Conservation (phyloP, 2,113 vertebrate genomes). For the Pseudorectes ferrugineus region DNA sequence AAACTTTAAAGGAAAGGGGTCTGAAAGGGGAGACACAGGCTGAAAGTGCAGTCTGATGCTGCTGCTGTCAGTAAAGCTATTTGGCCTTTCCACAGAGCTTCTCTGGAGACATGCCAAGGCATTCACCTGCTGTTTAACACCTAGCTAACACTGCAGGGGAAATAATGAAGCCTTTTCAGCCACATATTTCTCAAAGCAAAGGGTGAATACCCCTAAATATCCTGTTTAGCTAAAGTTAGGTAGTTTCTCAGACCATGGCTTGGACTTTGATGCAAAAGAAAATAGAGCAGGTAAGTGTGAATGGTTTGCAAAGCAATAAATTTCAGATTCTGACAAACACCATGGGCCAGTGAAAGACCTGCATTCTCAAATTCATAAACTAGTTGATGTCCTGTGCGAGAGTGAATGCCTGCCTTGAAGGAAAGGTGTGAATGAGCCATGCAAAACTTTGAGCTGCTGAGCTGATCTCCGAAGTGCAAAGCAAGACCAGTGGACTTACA, state of each 20-base stretch:
- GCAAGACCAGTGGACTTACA: fast-evolving
- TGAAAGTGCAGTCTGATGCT: not conserved
- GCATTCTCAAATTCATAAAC: not conserved
- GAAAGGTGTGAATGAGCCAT: not conserved
- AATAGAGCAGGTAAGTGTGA: not conserved
- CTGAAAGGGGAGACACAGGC: fast-evolving
- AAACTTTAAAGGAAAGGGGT: not conserved
- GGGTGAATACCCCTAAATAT: not conserved
- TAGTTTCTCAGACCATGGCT: not conserved
- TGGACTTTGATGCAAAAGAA: not conserved
- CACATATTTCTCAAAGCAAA: not conserved
- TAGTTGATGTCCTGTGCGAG: not conserved
- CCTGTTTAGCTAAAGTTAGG: not conserved
- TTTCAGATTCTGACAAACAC: not conserved
- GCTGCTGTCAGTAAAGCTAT: not conserved
- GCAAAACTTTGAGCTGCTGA: not conserved
- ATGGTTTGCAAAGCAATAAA: not conserved
- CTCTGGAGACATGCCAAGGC: not conserved
- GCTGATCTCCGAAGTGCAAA: not conserved
- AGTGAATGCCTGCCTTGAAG: not conserved
- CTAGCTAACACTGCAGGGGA: not conserved
- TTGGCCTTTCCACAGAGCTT: not conserved
- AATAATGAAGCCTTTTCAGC: not conserved
- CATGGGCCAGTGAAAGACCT: not conserved
- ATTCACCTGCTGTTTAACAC: not conserved